These are phyloP conservation scores for Agapornis roseicollis DNA, from an alignment of 2,113 vertebrate genomes.

Conservation along the genomic window DNA sequence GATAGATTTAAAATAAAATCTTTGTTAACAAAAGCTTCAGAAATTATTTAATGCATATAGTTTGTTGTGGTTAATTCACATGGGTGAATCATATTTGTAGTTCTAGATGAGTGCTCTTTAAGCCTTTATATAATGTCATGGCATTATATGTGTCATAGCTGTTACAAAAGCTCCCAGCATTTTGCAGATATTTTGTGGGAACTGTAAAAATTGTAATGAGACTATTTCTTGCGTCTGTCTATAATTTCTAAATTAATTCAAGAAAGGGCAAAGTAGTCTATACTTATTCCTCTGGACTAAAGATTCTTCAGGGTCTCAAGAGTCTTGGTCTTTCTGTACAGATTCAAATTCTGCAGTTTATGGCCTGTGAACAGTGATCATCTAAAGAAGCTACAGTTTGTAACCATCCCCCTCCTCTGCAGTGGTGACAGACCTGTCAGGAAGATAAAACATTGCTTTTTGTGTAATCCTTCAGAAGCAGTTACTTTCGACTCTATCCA, in stretches of 20 bases:
- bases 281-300: neutral
- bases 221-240: neutral
- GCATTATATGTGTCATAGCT: neutral
- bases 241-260: neutral
- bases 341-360: neutral
- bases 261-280: neutral
- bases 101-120: neutral
- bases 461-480: neutral
- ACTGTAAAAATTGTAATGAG: neutral
- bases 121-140: neutral
- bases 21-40: neutral
- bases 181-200: neutral
- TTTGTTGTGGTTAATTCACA: neutral
- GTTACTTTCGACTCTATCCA: neutral
- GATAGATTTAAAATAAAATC: neutral
- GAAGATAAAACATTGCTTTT: neutral
- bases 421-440: neutral
- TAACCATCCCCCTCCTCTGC: neutral
- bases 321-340: neutral
- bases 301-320: neutral
- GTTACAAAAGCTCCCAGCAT: neutral
- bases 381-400: neutral
- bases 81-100: neutral
- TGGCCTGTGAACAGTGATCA: neutral
- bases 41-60: neutral